Percentiles rank a stretch among this genome's conserved stretches.
phyloP scores from a whole-genome alignment of 1,140 invertebrate species.

The Heliconius hewitsoni region DNA sequence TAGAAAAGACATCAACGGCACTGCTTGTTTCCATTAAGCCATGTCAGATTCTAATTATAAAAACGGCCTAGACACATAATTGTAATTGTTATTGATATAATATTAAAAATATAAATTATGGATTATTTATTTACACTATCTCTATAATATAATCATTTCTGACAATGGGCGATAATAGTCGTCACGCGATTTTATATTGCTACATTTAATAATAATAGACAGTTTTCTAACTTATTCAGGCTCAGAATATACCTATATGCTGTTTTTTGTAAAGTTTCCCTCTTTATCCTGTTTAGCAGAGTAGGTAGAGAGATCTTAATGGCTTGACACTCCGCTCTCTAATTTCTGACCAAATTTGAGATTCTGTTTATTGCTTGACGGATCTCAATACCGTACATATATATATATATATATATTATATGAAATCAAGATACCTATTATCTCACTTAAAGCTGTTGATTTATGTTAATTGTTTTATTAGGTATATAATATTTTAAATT shows the following conservation, averaged over 20 bases:
- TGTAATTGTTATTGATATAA: conserved; percentile 27
- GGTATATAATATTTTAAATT: too few relatives aligned
- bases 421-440: too few relatives aligned
- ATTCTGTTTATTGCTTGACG: too few relatives aligned
- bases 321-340: too few relatives aligned
- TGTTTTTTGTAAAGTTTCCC: background rate
- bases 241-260: background rate
- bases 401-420: too few relatives aligned
- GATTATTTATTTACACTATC: conserved; percentile 2
- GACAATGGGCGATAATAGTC: conserved; percentile 20
- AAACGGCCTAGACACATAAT: conserved; percentile 31
- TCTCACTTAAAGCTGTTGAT: too few relatives aligned
- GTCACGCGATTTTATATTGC: conserved; percentile 27
- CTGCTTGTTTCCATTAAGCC: background rate
- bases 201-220: conserved; percentile 1
- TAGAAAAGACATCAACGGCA: conserved; percentile 63
- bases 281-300: too few relatives aligned
- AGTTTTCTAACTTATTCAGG: conserved; percentile 15
- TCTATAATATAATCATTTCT: conserved; percentile 17
- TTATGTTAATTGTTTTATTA: too few relatives aligned
- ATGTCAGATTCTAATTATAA: conserved; percentile 23
- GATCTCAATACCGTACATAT: too few relatives aligned
- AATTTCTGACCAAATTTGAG: too few relatives aligned
- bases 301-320: too few relatives aligned
- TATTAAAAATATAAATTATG: conserved; percentile 29